Evolutionary conservation across 2,797 vertebrate genomes (phyloP), one percentile per base, ranked within the genome.

Genomic region (Discoglossus pictus): DNA sequence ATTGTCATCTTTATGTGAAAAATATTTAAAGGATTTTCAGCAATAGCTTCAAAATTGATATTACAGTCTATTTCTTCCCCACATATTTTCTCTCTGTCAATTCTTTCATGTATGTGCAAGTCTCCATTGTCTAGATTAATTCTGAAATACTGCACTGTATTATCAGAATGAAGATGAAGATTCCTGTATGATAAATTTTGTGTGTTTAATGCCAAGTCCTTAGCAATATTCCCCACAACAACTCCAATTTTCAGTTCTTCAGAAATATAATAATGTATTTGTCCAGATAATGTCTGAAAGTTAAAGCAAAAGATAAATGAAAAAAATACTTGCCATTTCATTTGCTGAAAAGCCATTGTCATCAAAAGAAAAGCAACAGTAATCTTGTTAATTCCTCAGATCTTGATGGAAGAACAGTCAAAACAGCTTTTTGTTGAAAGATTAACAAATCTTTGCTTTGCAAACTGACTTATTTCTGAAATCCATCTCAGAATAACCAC

Each of bases 241-340:
- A 69, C 72, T 13, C 83, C 81, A 16, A 38, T 73, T 25, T 75
- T 76, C 2, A 3, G 62, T 75, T 84, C 83, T 74, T 84, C 83
- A 17, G 36, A 62, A 7, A 81, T 47, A 3, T 65, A 76, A 72
- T 82, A 84, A 15, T 73, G 78, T 3, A 77, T 40, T 21, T 78
- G 67, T 1, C 74, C 51, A 1, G 58, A 10, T 2, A 36, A 1
- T 13, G 21, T 58, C 39, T 38, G 50, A 43, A 56, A 77, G 10
- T 20, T 13, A 2, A 12, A 62, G 2, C n/a, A 62, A 5, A 83
- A 59, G 2, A 80, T 58, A 75, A 74, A 74, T 61, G n/a, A 74
- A 81, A 42, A 9, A 5, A 81, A 31, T 68, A 80, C 81, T 82
- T 80, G 82, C 81, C 81, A 82, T 8, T 31, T 31, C 27, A 31